Base-by-base conservation (phyloP, 2,113 vertebrate species). In the Colius striatus region DNA sequence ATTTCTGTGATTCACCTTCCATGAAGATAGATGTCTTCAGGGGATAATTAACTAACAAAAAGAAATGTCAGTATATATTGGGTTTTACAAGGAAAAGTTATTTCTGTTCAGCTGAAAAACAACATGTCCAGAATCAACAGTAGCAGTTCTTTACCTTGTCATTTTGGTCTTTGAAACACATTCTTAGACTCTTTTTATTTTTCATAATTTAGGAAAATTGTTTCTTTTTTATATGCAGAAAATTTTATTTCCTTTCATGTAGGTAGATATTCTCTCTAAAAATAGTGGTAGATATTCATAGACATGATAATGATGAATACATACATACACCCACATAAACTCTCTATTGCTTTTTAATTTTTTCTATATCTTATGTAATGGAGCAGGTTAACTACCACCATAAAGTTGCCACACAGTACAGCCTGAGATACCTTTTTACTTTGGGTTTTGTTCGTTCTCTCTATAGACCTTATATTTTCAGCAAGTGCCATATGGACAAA, bases 401-500 rank as follows among this genome's bases (percentile, higher is more conserved):
- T 48, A 55, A 89, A 71, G 25, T 45, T 90, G 7, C 36, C 36
- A 73, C 36, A 43, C 4, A 61, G 26, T 67, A 62, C 16, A 72
- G 41, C 29, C 53, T 50, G 13, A 83, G 66, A 54, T 62, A 87
- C 10, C 18, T 55, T 88, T 77, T 61, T 47, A 81, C 68, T 68
- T 48, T 50, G 53, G 16, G 26, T 80, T 84, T 84, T 90, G 13
- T 74, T 66, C 72, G 47, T 89, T 60, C 47, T 92, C 89, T 95
- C 95, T 73, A 30, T 75, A 93, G 61, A 30, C 76, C 84, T 92
- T 92, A 76, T 74, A 71, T 96, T 97, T 95, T 87, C 95, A 96
- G 94, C 74, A 80, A 96, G 54, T 84, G 87, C 97, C 98, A 98
- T 98, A 98, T 98, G 98, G 98, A 71, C 94, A 93, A 94, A 95